Evolutionary conservation across 2,888 invertebrate species (phyloP).

Genomic region (Metallyticus violacea): DNA sequence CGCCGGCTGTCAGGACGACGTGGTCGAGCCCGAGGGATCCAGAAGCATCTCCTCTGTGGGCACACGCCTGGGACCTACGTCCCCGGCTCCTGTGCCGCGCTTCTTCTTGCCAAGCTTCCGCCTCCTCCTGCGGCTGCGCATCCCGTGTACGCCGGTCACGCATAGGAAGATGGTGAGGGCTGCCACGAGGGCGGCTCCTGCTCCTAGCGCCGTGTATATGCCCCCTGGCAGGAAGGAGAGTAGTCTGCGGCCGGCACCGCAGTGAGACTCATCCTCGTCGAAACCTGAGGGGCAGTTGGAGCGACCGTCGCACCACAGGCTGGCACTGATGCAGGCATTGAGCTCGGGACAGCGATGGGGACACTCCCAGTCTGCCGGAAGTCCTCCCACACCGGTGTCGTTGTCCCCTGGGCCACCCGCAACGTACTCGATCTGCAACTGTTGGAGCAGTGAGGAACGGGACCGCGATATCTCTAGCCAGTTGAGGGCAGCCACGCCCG

Average conservation of each 20-base stretch:
- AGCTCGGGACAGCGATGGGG: conserved; percentile 67
- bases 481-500: conserved; percentile 72
- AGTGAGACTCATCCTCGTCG: conserved; percentile 69
- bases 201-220: conserved; percentile 54
- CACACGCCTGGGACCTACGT: conserved; percentile 52
- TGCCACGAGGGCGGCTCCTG: conserved; percentile 54
- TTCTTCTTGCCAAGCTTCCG: conserved; percentile 55
- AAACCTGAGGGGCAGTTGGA: conserved; percentile 64
- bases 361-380: conserved; percentile 55
- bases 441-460: conserved; percentile 59
- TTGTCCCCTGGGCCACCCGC: conserved; percentile 53
- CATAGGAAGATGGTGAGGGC: conserved; percentile 57
- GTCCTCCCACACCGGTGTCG: conserved; percentile 32
- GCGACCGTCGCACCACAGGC: conserved; percentile 72
- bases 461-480: conserved; percentile 73
- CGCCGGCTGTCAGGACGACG: conserved; percentile 83
- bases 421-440: conserved; percentile 54
- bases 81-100: conserved; percentile 50
- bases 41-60: conserved; percentile 68
- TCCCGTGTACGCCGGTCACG: conserved; percentile 58
- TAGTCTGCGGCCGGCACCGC: conserved; percentile 49
- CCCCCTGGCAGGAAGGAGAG: conserved; percentile 54
- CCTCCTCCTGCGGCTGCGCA: conserved; percentile 54
- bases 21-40: conserved; percentile 58
- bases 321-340: conserved; percentile 72